Evolutionary conservation across 2,888 invertebrate species (phyloP), one percentile per base, ranked within the genome.

Genomic region (Plemyria rubiginata): DNA sequence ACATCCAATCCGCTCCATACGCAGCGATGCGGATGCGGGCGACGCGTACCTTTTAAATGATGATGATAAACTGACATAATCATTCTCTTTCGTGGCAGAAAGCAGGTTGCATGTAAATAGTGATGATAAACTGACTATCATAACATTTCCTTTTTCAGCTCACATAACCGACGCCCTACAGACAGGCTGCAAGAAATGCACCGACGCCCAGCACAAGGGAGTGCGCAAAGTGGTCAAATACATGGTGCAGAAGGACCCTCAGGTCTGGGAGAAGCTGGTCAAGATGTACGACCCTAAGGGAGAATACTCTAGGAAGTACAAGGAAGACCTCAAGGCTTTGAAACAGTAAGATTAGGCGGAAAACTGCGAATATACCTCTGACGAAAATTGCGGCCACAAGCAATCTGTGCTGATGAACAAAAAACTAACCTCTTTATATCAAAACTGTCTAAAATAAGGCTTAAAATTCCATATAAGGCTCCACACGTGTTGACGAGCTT

Each of bases 111-210:
- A 22, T 22, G 3, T 22, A 2, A 32, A 1, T 32, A n/a, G n/a
- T n/a, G n/a, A 32, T 6, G 11, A 38, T 11, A 1, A 38, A 38
- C 11, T 38, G 11, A 11, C 12, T 36, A 15, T 32, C 13, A 36
- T n/a, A n/a, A n/a, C n/a, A n/a, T n/a, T 38, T 38, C 4, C 51
- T 16, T 11, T 50, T 54, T n/a, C 79, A 93, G 93, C 77, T 13
- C 87, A 87, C 67, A 88, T 93, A 7, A 72, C 83, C 0, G 91
- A 92, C n/a, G 92, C 89, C 0, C 79, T 93, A 0, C 82, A 85
- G 59, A 82, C 81, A 5, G 91, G 89, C 0, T 93, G 93, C 68
- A 70, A 75, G 0, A 87, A 85, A 63, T 93, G 93, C 71, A 86
- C 87, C 0, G 75, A 74, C 0, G 75, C 73, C 0, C 93, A 93